Evolutionary conservation across 2,113 vertebrate species (phyloP), one percentile per base, ranked within the genome.

Genomic region (Sander lucioperca): DNA sequence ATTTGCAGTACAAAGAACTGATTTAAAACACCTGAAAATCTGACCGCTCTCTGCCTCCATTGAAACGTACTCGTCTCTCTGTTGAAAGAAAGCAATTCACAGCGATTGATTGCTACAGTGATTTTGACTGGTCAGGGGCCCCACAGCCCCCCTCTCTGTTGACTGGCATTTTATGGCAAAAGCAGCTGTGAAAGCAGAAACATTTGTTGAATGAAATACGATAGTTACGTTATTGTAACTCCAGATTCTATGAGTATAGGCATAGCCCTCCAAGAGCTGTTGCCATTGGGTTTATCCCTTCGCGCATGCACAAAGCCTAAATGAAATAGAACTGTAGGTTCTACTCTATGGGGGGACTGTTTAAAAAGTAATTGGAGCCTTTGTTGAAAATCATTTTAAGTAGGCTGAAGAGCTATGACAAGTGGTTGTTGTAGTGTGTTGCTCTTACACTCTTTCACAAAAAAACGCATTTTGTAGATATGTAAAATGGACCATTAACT

Each of bases 401-500:
- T 43, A 64, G 33, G 11, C n/a, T 21, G 6, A 10, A 43, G 23
- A 54, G 72, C 59, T 74, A 15, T 43, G 39, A 53, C 11, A 54
- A 54, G 48, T 75, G 59, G 54, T 53, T 53, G 21, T 43, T 67
- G 23, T 23, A 6, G 9, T 39, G 21, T 23, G 64, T 70, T 48
- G 5, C 43, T 3, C n/a, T 64, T 33, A 45, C 23, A 23, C 43
- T 25, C 45, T 57, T 69, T 77, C 10, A 59, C 51, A 75, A 23
- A 45, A 45, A 6, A 64, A 33, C 51, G 2, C 15, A 23, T 68
- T 85, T 48, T 11, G 16, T 65, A 61, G n/a, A 45, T 63, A 3
- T 30, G 50, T 67, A 65, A 82, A 82, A 78, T 12, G 48, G 25
- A 39, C 21, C 39, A 56, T 71, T 74, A 27, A 66, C 14, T 57